Base-by-base conservation (phyloP, 2,888 invertebrate genomes). In the Tetramorium bicarinatum region DNA sequence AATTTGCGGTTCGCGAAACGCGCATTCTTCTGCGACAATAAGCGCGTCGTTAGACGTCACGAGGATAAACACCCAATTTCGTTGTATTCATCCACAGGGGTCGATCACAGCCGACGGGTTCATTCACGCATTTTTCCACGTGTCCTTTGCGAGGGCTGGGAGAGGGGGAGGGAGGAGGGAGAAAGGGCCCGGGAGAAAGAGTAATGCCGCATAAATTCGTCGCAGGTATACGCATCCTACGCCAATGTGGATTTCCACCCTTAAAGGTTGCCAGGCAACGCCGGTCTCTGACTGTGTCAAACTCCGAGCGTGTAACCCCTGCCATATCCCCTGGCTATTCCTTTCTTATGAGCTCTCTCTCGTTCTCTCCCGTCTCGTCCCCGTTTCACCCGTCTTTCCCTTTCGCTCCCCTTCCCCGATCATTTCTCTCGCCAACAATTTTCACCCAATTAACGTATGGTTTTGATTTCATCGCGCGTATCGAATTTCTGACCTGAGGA, bases 271-370 rank as follows among this genome's bases (percentile, higher is more conserved):
- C 94, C 92, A 91, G 85, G 94, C 94, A 94, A 94, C 94, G 90
- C 91, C 88, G 91, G 91, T 86, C 92, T 93, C 94, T 93, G 91
- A 93, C 94, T 94, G 94, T 94, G 94, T 94, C 93, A 94, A 94
- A 94, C 93, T 93, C 91, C 72, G 89, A 93, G 90, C 72, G 72
- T 72, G 72, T 72, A 71, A 80, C 59, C 72, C 79, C 72, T 89
- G 66, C 77, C 87, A 85, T 86, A 87, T 34, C 81, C 88, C 88
- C 81, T 62, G 81, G 74, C 88, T 86, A 83, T 89, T 34, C 87
- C 87, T 88, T 87, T 87, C 88, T 85, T 85, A 81, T 84, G 67
- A 87, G 67, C 59, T n/a, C 62, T n/a, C 69, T 49, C 59, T 64
- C 79, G 38, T 77, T 67, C 67, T 64, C 75, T 67, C 61, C n/a